These are phyloP conservation scores for Drosophila arawakana DNA, from an alignment of 1,140 invertebrate genomes.

Conservation along the genomic window DNA sequence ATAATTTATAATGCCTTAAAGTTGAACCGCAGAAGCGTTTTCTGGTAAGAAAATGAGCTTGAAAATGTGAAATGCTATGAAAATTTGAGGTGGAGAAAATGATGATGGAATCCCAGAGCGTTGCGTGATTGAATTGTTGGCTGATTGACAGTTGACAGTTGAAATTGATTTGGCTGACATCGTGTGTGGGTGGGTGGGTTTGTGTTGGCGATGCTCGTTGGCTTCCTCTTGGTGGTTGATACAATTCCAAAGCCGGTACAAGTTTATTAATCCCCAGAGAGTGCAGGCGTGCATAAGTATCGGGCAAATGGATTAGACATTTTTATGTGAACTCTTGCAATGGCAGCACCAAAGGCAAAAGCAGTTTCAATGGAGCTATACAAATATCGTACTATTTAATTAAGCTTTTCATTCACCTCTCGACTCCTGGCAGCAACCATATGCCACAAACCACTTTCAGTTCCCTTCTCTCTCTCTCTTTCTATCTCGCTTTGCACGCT, in stretches of 20 bases:
- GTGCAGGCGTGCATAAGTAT: constrained; percentile 82
- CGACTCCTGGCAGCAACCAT: constrained; percentile 57
- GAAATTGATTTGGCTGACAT: constrained; percentile 73
- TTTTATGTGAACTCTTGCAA: constrained; percentile 53
- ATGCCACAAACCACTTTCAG: constrained; percentile 30
- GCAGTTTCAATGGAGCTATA: constrained; percentile 26
- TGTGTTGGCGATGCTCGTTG: constrained; percentile 2
- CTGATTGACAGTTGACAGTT: constrained; percentile 82
- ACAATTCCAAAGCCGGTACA: constrained; percentile 42
- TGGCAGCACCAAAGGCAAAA: constrained; percentile 11
- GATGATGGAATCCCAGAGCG: constrained; percentile 37
- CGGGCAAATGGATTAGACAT: constrained; percentile 80
- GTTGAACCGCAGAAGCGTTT: constrained; percentile 37
- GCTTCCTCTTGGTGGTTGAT: constrained; percentile 57
- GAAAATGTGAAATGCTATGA: not conserved
- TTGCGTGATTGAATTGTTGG: constrained; percentile 77
- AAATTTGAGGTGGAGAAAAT: not conserved
- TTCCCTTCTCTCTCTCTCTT: not conserved
- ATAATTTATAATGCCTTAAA: constrained; percentile 52
- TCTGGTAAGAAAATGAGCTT: not conserved
- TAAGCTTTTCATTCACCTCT: constrained; percentile 47
- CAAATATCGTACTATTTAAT: constrained; percentile 59
- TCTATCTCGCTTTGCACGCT: not conserved
- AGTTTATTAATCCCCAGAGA: constrained; percentile 77
- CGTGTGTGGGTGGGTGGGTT: not conserved